Evolutionary conservation across 2,113 vertebrate genomes (phyloP), one percentile per base, ranked within the genome.

Genomic region (Ctenomys sociabilis): DNA sequence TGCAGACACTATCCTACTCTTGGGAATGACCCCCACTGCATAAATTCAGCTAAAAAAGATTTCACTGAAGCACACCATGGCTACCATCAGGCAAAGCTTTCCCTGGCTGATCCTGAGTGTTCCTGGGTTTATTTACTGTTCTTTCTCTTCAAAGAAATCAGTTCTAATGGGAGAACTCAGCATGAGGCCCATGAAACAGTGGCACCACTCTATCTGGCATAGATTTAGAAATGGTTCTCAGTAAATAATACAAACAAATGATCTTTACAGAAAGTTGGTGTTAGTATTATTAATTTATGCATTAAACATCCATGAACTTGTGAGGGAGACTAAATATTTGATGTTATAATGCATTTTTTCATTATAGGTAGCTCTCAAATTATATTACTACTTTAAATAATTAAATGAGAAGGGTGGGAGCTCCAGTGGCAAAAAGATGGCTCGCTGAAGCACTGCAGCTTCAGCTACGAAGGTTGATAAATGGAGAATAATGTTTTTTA

Each of bases 261-360:
- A 63, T 88, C 73, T 37, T 24, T 72, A 85, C 3, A 85, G 68
- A 85, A 95, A 68, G 26, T 87, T 64, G 66, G 57, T 83, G 80
- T 86, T 45, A 85, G 8, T 35, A 72, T 64, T 81, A 78, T n/a
- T 88, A n/a, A 80, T 87, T 72, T n/a, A 75, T n/a, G 40, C 19
- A 72, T 54, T 90, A 90, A 93, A 49, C 64, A 94, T 37, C 77
- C 57, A 54, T 24, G 21, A 81, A n/a, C 81, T 85, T 82, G 28
- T 88, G 59, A 68, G 35, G 16, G 22, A 83, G n/a, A 80, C 3
- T 43, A 49, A 94, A 63, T 52, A 45, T 45, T 73, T 94, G 49
- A 82, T 93, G 5, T 52, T 64, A 37, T 5, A 63, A 52, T n/a
- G 66, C 49, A 7, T 72, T 90, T 90, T 73, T 12, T 57, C 49